A percentile compares a stretch with the other conserved stretches of the same genome.
These are phyloP conservation scores for Drosophila lini DNA, from an alignment of 1,140 invertebrate species.

Conservation along the genomic window DNA sequence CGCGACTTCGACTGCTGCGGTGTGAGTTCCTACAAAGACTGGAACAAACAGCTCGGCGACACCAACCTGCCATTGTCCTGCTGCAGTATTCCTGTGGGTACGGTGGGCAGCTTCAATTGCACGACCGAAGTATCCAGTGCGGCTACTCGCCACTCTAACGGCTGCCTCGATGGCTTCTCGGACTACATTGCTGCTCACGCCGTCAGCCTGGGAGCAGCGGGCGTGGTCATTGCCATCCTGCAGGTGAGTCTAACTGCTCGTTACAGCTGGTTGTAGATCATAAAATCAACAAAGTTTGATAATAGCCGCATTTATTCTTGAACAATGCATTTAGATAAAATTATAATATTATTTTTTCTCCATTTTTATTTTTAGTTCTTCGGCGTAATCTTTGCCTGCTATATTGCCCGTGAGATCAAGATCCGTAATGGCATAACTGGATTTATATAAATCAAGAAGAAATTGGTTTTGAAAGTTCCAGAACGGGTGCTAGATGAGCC, in stretches of 20 bases:
- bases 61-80: conserved; percentile 87
- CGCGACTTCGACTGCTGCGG: conserved; percentile 91
- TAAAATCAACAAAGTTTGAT: background rate
- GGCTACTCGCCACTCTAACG: conserved; percentile 11
- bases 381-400: conserved; percentile 84
- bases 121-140: conserved; percentile 28
- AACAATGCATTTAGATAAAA: background rate
- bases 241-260: conserved; percentile 86
- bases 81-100: conserved; percentile 85
- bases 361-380: conserved; percentile 71
- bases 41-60: conserved; percentile 82
- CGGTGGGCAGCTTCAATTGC: conserved; percentile 84
- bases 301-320: background rate
- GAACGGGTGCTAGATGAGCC: conserved; percentile 5
- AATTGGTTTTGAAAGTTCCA: background rate
- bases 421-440: conserved; percentile 80
- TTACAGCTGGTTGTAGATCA: background rate
- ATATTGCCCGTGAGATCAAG: conserved; percentile 83
- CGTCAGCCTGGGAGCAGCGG: conserved; percentile 89
- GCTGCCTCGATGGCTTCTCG: conserved; percentile 88
- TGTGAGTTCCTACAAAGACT: conserved; percentile 86
- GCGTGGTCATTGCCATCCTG: conserved; percentile 90
- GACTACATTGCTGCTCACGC: conserved; percentile 88
- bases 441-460: conserved; percentile 48
- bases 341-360: background rate